phyloP scores from a whole-genome alignment of 1,140 invertebrate species.

The Ceratina japonica region DNA sequence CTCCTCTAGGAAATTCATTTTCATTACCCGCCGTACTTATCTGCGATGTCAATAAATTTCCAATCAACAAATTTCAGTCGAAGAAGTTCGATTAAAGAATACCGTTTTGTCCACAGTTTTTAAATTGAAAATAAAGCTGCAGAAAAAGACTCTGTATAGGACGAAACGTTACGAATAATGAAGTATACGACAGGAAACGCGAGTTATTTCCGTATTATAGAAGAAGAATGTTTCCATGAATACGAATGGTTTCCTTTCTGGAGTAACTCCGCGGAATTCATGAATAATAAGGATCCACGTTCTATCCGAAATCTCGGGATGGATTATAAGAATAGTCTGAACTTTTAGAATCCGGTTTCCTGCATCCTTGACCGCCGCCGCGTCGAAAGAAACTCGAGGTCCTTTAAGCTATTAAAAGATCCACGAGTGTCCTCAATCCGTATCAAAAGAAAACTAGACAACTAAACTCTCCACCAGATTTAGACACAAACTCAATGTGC shows the following conservation, averaged over 20 bases:
- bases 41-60: not conserved
- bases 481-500: not conserved
- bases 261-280: not conserved
- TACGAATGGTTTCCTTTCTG: not conserved
- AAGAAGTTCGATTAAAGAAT: not conserved
- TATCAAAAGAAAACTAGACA: too few relatives aligned
- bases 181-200: not conserved
- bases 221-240: not conserved
- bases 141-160: too few relatives aligned
- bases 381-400: not conserved
- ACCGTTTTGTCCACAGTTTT: not conserved
- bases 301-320: not conserved
- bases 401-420: constrained; percentile 1
- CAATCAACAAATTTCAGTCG: too few relatives aligned
- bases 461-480: too few relatives aligned
- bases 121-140: too few relatives aligned
- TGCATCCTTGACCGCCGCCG: not conserved
- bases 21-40: not conserved
- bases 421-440: not conserved
- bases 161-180: not conserved
- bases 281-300: not conserved
- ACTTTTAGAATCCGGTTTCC: not conserved
- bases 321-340: not conserved
- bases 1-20: constrained; percentile 5
- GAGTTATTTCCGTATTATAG: not conserved